Percentiles rank a stretch among this genome's conserved stretches.
These are phyloP conservation scores for Gasteruption jaculator DNA, from an alignment of 2,888 invertebrate genomes.

Conservation along the genomic window DNA sequence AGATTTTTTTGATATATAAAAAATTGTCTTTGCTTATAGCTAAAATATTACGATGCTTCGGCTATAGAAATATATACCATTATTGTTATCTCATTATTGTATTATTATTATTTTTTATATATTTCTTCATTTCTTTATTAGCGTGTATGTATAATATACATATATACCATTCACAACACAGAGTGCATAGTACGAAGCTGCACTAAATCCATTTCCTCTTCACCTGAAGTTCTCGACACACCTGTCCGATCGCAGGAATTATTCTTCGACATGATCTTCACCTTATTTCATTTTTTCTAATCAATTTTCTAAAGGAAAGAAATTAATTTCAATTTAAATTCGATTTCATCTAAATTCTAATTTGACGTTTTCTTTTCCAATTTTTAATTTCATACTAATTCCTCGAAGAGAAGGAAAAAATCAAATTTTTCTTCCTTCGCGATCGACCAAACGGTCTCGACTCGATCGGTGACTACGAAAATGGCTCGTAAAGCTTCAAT, in stretches of 20 bases:
- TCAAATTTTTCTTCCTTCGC: no score
- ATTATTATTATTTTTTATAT: conserved; percentile 27
- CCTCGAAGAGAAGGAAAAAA: conserved; percentile 21
- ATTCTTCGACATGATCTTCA: conserved; percentile 4
- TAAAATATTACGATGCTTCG: conserved; percentile 50
- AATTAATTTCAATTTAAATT: neutral
- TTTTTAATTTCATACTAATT: conserved; percentile 25
- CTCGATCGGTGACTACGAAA: no score
- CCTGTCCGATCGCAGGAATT: conserved; percentile 2
- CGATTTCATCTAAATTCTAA: no score
- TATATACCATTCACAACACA: conserved; percentile 50
- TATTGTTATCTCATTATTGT: conserved; percentile 34
- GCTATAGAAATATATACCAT: conserved; percentile 49
- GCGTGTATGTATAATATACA: conserved; percentile 23
- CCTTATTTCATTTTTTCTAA: no score
- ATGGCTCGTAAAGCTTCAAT: conserved; percentile 39
- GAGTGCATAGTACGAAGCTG: conserved; percentile 52
- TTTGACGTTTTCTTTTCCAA: conserved; percentile 30
- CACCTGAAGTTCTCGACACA: neutral
- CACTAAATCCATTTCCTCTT: conserved; percentile 37
- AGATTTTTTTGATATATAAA: no score
- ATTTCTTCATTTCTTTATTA: conserved; percentile 23
- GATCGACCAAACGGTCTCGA: no score
- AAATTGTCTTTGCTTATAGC: conserved; percentile 50
- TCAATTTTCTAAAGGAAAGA: conserved; percentile 6